phyloP scores from a whole-genome alignment of 2,888 invertebrate genomes.

The Perizoma flavofasciatum region DNA sequence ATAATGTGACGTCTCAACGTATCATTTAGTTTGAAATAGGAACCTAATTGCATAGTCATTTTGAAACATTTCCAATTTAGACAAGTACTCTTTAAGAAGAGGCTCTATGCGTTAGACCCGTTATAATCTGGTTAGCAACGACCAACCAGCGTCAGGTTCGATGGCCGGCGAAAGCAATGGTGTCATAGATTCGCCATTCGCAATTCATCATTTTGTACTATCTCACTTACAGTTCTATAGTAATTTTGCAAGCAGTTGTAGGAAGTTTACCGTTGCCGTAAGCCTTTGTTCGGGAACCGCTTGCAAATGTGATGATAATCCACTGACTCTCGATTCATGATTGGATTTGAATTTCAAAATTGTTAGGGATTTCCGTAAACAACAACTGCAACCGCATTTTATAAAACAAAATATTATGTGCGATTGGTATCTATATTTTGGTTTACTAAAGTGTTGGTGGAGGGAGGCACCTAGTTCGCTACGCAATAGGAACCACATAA shows the following conservation, averaged over 20 bases:
- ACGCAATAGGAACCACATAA: too few relatives aligned
- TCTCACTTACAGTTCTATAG: constrained; percentile 54
- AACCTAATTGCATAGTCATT: constrained; percentile 44
- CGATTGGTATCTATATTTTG: too few relatives aligned
- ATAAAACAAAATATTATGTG: too few relatives aligned
- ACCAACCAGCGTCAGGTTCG: constrained; percentile 68
- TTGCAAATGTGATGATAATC: constrained; percentile 22
- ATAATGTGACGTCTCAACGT: not conserved
- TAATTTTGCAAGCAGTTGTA: constrained; percentile 45
- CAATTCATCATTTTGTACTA: constrained; percentile 74
- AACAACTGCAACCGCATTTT: not conserved
- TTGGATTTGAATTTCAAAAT: constrained; percentile 22
- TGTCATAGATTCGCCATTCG: constrained; percentile 73
- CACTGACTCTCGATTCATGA: constrained; percentile 13
- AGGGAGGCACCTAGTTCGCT: too few relatives aligned
- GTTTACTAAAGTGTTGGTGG: too few relatives aligned
- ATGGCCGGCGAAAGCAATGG: constrained; percentile 74
- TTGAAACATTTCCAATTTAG: constrained; percentile 54
- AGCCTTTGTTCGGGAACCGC: constrained; percentile 21
- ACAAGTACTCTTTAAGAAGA: constrained; percentile 50
- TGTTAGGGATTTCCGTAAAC: constrained; percentile 9
- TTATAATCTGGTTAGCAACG: constrained; percentile 72
- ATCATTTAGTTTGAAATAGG: constrained; percentile 23
- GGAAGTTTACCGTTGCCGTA: constrained; percentile 41
- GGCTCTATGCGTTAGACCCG: constrained; percentile 58